Evolutionary conservation across 2,797 vertebrate species (phyloP), one percentile per base, ranked within the genome.

Genomic region (Jordanella pulchra): DNA sequence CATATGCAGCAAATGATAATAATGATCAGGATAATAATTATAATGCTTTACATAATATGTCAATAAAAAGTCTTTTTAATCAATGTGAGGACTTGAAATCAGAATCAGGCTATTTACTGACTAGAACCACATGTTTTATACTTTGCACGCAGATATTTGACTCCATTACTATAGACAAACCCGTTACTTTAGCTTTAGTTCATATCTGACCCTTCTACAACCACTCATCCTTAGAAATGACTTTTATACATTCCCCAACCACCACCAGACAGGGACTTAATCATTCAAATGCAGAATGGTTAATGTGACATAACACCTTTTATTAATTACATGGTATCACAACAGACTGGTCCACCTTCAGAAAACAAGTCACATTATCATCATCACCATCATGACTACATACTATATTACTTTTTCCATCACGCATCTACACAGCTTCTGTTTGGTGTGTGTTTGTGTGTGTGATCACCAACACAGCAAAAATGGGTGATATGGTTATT

Each of bases 251-350:
- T 17, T 39, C 35, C 14, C 47, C 17, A 48, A 48, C 17, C 17
- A 48, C 4, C 15, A 21, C 47, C 47, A 48, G 47, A 5, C 44
- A 12, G 3, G 18, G 18, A 48, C 17, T 17, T 48, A 48, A 48
- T 5, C 47, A 83, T 77, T 73, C 67, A 86, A 51, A 77, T 67
- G 39, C 75, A 65, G 79, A 74, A 81, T 28, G 67, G 74, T 68
- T 84, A 69, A 84, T 85, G 88, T 97, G 95, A 97, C 95, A 96
- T 95, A 75, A 90, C 95, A 94, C 89, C 21, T 69, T 97, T 96
- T 91, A 96, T 96, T 98, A 95, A 96, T 96, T 96, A 97, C 96
- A 96, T 92, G 94, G 94, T 95, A 96, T 95, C 95, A 97, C 94
- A 95, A 96, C 94, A 95, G 94, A 96, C 95, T 96, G 84, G 94